Conservation (phyloP, 2,888 invertebrate species). For the Drosophila phalerata region DNA sequence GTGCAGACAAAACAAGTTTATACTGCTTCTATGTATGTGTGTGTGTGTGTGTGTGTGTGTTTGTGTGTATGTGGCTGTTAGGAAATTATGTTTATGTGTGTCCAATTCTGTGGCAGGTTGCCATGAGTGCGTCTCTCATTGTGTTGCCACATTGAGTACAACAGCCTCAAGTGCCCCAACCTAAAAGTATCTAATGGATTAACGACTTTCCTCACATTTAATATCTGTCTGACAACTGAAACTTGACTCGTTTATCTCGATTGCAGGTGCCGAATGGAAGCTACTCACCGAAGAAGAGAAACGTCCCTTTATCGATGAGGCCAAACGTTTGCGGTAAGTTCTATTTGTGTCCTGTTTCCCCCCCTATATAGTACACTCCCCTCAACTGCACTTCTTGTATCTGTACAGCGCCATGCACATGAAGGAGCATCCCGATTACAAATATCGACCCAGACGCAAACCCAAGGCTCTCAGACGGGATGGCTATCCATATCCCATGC, state of each 20-base stretch:
- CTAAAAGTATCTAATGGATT: constrained; percentile 66
- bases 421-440: constrained; percentile 98
- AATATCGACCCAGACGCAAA: constrained; percentile 95
- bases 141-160: constrained; percentile 60
- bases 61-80: constrained; percentile 35
- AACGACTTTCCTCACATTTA: constrained; percentile 47
- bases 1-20: constrained; percentile 63
- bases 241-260: constrained; percentile 12
- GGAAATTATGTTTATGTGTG: constrained; percentile 53
- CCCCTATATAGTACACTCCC: neutral
- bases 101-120: constrained; percentile 47
- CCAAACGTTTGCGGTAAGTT: constrained; percentile 91
- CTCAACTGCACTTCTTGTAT: constrained; percentile 20
- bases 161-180: constrained; percentile 50
- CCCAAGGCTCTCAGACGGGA: constrained; percentile 95
- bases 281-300: constrained; percentile 96
- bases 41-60: constrained; percentile 26
- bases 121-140: constrained; percentile 56
- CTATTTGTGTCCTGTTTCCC: neutral
- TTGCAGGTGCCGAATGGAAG: constrained; percentile 97
- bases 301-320: constrained; percentile 98
- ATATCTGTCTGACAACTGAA: constrained; percentile 4
- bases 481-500: constrained; percentile 96
- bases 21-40: constrained; percentile 1
- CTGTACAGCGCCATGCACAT: constrained; percentile 93